A percentile compares a stretch with the other conserved stretches of the same genome.
phyloP scores from a whole-genome alignment of 2,797 vertebrate species.

The Potorous gilbertii region DNA sequence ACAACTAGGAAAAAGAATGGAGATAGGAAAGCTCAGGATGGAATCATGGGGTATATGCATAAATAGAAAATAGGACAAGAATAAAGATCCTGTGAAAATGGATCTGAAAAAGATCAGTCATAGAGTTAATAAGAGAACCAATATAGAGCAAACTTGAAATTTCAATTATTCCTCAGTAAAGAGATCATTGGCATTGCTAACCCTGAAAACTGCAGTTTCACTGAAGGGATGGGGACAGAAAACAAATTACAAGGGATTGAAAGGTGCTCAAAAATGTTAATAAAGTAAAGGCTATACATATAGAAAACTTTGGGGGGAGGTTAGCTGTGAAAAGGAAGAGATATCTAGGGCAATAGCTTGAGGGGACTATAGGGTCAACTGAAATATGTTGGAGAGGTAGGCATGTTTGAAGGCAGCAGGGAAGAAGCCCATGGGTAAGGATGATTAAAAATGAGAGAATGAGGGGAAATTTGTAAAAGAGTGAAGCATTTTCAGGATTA shows the following conservation, averaged over 20 bases:
- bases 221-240: not conserved
- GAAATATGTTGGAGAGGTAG: not conserved
- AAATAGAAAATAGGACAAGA: not conserved
- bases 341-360: not conserved
- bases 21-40: not conserved
- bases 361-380: not conserved
- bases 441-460: not conserved
- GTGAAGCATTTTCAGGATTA: not conserved
- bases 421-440: not conserved
- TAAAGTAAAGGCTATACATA: not conserved
- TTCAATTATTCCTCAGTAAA: not conserved
- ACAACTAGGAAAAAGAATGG: not conserved
- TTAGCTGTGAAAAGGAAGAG: not conserved
- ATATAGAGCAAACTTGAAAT: not conserved
- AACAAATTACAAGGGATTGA: not conserved
- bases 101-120: not conserved
- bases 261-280: not conserved
- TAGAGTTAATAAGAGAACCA: not conserved
- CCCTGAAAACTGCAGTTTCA: not conserved
- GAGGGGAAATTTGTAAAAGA: not conserved
- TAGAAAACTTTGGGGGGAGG: not conserved
- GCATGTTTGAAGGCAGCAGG: not conserved
- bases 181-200: not conserved
- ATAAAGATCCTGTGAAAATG: not conserved
- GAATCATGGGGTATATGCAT: not conserved